Conservation (phyloP, 2,888 invertebrate genomes). For the Bugula neritina region DNA sequence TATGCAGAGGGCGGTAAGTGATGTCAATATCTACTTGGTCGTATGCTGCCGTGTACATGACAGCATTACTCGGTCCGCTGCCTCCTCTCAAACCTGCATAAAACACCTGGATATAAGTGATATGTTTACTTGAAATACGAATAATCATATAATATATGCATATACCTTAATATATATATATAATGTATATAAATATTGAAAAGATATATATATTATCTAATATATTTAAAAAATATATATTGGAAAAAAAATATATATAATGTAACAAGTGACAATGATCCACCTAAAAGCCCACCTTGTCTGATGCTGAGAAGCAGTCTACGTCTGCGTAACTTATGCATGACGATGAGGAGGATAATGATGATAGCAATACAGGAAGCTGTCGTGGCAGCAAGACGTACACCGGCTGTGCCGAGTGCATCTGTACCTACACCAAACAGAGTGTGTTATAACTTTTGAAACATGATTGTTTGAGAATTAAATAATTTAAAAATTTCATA, state of each 20-base stretch:
- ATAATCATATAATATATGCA: neutral
- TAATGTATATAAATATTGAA: neutral
- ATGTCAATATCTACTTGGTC: constrained; percentile 13
- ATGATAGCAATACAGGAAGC: neutral
- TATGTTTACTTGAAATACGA: too few species aligned
- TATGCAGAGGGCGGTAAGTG: neutral
- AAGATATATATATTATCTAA: neutral
- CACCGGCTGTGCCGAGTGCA: constrained; percentile 15
- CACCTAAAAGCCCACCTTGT: neutral
- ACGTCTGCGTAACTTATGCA: constrained; percentile 12
- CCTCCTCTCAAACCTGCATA: neutral
- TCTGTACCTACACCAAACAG: constrained; percentile 19
- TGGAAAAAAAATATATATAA: too few species aligned
- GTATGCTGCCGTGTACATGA: neutral
- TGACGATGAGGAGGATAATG: neutral
- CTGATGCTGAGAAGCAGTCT: neutral
- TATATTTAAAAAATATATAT: too few species aligned
- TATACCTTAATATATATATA: neutral
- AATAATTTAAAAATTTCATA: too few species aligned
- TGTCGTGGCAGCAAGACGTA: constrained; percentile 5
- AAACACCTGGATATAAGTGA: too few species aligned
- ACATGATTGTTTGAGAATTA: too few species aligned
- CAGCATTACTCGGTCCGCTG: neutral
- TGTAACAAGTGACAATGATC: too few species aligned
- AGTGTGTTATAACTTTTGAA: too few species aligned